Base-by-base conservation (phyloP, 2,797 vertebrate genomes). In the Poeciliopsis paucimaculata region DNA sequence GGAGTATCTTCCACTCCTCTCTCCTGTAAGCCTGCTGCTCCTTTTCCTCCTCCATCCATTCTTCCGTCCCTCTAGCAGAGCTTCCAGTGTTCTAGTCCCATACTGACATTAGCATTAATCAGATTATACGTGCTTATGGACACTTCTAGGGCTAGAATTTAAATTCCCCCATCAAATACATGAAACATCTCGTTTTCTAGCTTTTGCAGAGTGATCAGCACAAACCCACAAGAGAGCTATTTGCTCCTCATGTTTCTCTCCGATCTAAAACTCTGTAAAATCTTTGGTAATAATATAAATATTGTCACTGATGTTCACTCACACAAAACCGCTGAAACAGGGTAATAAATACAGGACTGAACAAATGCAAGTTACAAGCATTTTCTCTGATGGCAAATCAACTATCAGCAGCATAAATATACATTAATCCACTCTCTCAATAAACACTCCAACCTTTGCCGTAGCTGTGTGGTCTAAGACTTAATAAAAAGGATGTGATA, bases 31-130 rank as follows among this genome's bases (percentile, higher is more conserved):
- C 88, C 74, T 62, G 31, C 82, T 78, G 81, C 89, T 91, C 83
- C 90, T 90, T 91, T 93, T 93, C 87, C 83, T 79, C 75, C 79
- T 74, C 51, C 28, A 0, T 80, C 77, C 77, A 46, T 83, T 70
- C 77, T 66, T 79, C 60, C 76, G 77, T 77, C 45, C 64, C 43
- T 84, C 80, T 78, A 86, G 86, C 85, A 86, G 80, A 90, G 87
- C 79, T 89, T 78, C 77, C 36, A 47, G 13, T 41, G 43, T 41
- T 55, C 71, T 57, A 23, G 76, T 60, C 49, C 71, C 77, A 70
- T 15, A 31, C 71, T 79, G 43, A n/a, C 47, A 62, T 85, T 46
- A 60, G 28, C 70, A 47, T 79, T 79, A 28, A 76, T 45, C 36
- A 72, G 55, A 68, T 72, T 77, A 74, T 66, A n/a, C 28, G 4